Base-by-base conservation (phyloP, 2,113 vertebrate genomes). In the Myodes glareolus region DNA sequence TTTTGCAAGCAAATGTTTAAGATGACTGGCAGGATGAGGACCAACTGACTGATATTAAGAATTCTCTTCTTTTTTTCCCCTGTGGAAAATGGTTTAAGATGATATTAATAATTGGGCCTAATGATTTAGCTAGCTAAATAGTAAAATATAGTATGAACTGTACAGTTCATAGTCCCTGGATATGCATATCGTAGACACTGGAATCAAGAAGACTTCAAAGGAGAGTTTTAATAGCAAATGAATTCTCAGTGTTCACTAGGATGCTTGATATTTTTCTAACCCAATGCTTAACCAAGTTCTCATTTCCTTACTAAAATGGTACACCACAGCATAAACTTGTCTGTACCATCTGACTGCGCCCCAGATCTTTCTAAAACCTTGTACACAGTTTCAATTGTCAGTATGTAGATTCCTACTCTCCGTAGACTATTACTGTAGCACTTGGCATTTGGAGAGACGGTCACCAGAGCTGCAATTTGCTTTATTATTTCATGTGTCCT, bases 41-140 rank as follows among this genome's bases (percentile, higher is more conserved):
- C 94, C 47, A 45, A 63, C 31, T 89, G 27, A 29, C n/a, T 91
- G 87, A 76, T 50, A 91, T 14, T n/a, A 55, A 70, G 36, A 42
- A 63, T 76, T 90, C 47, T 33, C n/a, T 77, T 58, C 9, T 14
- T 55, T 33, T 94, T 33, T 58, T 13, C 45, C 55, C 55, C 55
- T 58, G 55, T 1, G 42, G 52, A 70, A 95, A 92, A 72, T 11
- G 55, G 36, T 89, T 91, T 87, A 95, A 93, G 29, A 94, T 81
- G 12, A 93, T 89, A 96, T 88, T 85, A 92, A 90, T 90, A 92
- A 90, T 36, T 95, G 70, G n/a, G 33, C 25, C 92, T 7, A 94
- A 67, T 93, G 76, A 39, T 88, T 76, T 88, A 88, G 67, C 78
- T 47, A 96, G 78, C 5, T 68, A 92, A 94, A 88, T 88, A 88